phyloP scores from a whole-genome alignment of 2,113 vertebrate genomes.

The Micromys minutus region DNA sequence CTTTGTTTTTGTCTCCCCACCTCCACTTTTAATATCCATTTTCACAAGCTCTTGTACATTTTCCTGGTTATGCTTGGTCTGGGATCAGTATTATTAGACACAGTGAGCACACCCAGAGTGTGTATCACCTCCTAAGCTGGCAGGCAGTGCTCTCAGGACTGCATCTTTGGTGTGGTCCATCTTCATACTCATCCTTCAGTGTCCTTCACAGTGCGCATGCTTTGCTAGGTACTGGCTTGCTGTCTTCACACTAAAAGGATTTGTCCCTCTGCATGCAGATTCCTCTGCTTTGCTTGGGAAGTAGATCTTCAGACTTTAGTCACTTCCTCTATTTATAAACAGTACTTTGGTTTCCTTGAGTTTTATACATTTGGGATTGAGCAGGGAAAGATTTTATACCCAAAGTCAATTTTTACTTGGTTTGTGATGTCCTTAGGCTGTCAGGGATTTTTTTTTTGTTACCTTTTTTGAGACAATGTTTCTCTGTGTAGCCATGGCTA shows the following conservation, averaged over 20 bases:
- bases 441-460: conserved; percentile 18
- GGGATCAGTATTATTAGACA: neutral
- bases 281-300: conserved; percentile 36
- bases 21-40: neutral
- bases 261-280: neutral
- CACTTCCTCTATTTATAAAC: conserved; percentile 10
- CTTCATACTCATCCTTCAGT: neutral
- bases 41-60: neutral
- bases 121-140: neutral
- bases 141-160: neutral
- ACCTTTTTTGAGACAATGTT: neutral
- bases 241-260: conserved; percentile 13
- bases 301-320: conserved; percentile 9
- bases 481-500: neutral
- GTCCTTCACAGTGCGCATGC: conserved; percentile 26
- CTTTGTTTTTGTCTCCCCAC: no score
- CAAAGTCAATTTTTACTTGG: conserved; percentile 42
- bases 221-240: neutral
- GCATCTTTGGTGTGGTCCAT: neutral
- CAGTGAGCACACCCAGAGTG: neutral
- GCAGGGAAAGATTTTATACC: neutral
- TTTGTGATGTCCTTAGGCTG: neutral
- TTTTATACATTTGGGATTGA: neutral
- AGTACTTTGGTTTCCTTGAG: conserved; percentile 11
- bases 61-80: conserved; percentile 9